These are phyloP conservation scores for Tortrix viridana DNA, from an alignment of 2,888 invertebrate species.

Conservation along the genomic window DNA sequence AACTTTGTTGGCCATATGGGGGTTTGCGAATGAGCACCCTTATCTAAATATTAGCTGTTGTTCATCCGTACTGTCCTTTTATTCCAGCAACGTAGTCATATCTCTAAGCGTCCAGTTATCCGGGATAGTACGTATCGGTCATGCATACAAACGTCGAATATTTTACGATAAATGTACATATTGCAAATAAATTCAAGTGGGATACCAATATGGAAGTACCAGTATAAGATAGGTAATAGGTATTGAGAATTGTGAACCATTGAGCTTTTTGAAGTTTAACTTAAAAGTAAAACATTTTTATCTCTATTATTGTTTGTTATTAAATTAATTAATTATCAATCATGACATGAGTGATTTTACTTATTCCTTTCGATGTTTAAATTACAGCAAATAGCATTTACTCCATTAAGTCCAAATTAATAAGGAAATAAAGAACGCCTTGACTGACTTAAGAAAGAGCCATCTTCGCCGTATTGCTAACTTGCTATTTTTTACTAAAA, in stretches of 20 bases:
- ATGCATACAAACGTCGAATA: constrained; percentile 57
- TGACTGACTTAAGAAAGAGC: too few relatives aligned
- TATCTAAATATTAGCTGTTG: constrained; percentile 74
- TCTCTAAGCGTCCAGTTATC: constrained; percentile 57
- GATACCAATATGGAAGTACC: neutral
- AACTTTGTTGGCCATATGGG: constrained; percentile 63
- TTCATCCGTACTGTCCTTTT: constrained; percentile 65
- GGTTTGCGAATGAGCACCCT: constrained; percentile 59
- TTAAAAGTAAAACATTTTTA: too few relatives aligned
- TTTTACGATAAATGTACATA: constrained; percentile 32
- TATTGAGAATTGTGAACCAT: constrained; percentile 3
- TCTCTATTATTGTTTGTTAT: too few relatives aligned
- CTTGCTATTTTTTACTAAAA: too few relatives aligned
- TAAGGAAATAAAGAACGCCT: too few relatives aligned
- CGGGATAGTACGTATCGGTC: constrained; percentile 48
- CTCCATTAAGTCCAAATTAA: too few relatives aligned
- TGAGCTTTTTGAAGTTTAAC: too few relatives aligned
- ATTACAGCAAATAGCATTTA: too few relatives aligned
- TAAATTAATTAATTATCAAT: too few relatives aligned
- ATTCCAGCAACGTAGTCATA: constrained; percentile 61
- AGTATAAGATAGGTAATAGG: constrained; percentile 1
- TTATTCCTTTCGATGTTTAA: too few relatives aligned
- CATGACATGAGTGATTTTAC: too few relatives aligned
- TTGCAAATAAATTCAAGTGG: constrained; percentile 32
- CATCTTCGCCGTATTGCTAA: too few relatives aligned